Evolutionary conservation across 2,888 invertebrate species (phyloP), one percentile per base, ranked within the genome.

Genomic region (Cetonia aurata): DNA sequence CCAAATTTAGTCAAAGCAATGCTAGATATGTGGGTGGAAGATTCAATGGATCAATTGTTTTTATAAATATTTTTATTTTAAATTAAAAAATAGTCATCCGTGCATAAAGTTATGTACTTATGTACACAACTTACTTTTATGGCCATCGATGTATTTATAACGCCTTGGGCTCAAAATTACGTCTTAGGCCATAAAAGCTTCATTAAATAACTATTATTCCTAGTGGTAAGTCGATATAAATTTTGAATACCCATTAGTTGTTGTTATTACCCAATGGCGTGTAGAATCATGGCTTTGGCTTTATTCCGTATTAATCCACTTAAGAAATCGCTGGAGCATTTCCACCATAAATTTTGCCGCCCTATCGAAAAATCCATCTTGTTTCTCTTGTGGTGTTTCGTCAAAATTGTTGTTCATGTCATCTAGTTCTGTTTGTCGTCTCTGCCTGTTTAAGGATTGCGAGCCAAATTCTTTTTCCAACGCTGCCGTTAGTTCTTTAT

Each of bases 301-400:
- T 60, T 71, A 69, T 15, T 85, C 84, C 71, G 82, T 77, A 81
- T 85, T 85, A 79, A 85, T 77, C 85, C 85, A 85, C 78, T 82
- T 85, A 79, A 85, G 81, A 82, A 85, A 85, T 79, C 83, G 76
- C 80, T 85, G 85, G 31, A 85, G 72, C 48, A 85, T 77, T 75
- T 85, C 84, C 72, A 84, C 79, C 6, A 85, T 82, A 69, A 85
- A 85, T 73, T 84, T 84, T 15, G 84, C 84, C 1, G 85, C 85
- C 60, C 83, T 76, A 70, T 85, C 84, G 71, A 85, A 82, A 73
- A 85, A 85, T 13, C 85, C 85, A n/a, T 73, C 75, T 19, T 77
- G 73, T 65, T 77, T 73, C 3, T 75, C 71, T 17, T 73, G 59
- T 1, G 70, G 19, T 0, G 56, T 59, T 17, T 67, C 75, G n/a